Base-by-base conservation (phyloP, 2,888 invertebrate species). In the Dryococelus australis region DNA sequence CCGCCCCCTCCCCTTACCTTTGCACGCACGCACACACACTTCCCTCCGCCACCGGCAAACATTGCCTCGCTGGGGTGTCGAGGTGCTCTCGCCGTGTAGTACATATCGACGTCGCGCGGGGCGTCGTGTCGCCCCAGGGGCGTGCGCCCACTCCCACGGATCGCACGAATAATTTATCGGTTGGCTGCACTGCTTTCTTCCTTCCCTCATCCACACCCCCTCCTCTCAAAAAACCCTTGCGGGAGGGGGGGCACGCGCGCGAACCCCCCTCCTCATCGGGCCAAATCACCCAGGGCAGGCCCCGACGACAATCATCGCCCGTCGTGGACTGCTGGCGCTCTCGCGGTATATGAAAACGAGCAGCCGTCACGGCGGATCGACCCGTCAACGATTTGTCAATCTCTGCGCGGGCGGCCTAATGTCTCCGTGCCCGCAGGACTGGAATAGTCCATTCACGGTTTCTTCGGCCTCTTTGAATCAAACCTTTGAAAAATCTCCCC, bases 121-220 rank as follows among this genome's bases (percentile, higher is more conserved):
- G 47, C 0, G 47, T 13, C 10, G 12, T 47, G 47, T 47, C 47
- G 47, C 47, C 47, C 47, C 47, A 16, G 43, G 28, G 84, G 84
- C 47, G n/a, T 85, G 80, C 86, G 86, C 51, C 86, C 47, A 80
- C 79, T 86, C 86, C 86, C 86, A 86, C 86, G 86, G 81, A 80
- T 47, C 27, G 24, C 20, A 65, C 28, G 86, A 86, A 86, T 86
- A 86, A 86, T 86, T 86, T 86, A 86, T 86, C 79, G 65, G 65
- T 16, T 65, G 81, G 35, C 81, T 47, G 79, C 86, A 35, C 86
- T 79, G 86, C 78, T 53, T 65, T 85, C 85, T 28, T 65, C 65
- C 65, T 51, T 51, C 8, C 51, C 65, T 16, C 20, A 24, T n/a
- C n/a, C 65, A 8, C 65, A 8, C 27, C 43, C 84, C 43, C 27